Evolutionary conservation across 2,888 invertebrate species (phyloP).

Genomic region (Silvanus unidentatus): DNA sequence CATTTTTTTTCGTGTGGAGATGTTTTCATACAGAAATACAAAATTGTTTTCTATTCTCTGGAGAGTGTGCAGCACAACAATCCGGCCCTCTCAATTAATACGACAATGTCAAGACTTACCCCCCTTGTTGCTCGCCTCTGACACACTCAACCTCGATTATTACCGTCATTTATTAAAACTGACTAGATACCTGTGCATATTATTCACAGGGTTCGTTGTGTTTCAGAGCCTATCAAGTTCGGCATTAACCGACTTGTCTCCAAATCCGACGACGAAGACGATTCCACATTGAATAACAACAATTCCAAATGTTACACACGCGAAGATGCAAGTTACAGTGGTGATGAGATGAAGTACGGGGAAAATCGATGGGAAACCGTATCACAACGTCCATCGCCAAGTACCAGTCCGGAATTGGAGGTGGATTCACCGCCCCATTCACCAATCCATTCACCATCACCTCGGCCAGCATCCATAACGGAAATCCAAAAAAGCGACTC

Average conservation of each 20-base stretch:
- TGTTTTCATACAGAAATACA: not conserved
- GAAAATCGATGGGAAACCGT: slow-evolving; percentile 36
- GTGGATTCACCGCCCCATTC: slow-evolving; percentile 68
- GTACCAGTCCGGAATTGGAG: slow-evolving; percentile 66
- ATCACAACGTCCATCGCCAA: slow-evolving; percentile 40
- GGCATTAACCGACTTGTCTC: slow-evolving; percentile 75
- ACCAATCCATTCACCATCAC: slow-evolving; percentile 49
- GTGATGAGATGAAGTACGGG: slow-evolving; percentile 44
- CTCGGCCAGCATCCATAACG: slow-evolving; percentile 44
- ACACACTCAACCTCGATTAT: slow-evolving; percentile 19
- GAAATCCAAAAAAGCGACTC: slow-evolving; percentile 43
- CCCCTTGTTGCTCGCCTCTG: slow-evolving; percentile 21
- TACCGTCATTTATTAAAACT: slow-evolving; percentile 17
- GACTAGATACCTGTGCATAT: no score
- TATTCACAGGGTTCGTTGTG: slow-evolving; percentile 4
- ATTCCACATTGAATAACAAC: slow-evolving; percentile 52
- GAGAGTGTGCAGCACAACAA: slow-evolving; percentile 36
- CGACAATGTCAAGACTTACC: slow-evolving; percentile 29
- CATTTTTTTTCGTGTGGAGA: not conserved
- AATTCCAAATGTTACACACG: slow-evolving; percentile 42
- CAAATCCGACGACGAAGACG: slow-evolving; percentile 56
- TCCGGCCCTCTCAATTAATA: slow-evolving; percentile 46
- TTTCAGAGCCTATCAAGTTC: slow-evolving; percentile 74
- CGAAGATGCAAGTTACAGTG: slow-evolving; percentile 53
- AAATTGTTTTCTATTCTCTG: slow-evolving; percentile 55